Evolutionary conservation across 1,140 invertebrate genomes (phyloP), one percentile per base, ranked within the genome.

Genomic region (Drosophila albomicans): DNA sequence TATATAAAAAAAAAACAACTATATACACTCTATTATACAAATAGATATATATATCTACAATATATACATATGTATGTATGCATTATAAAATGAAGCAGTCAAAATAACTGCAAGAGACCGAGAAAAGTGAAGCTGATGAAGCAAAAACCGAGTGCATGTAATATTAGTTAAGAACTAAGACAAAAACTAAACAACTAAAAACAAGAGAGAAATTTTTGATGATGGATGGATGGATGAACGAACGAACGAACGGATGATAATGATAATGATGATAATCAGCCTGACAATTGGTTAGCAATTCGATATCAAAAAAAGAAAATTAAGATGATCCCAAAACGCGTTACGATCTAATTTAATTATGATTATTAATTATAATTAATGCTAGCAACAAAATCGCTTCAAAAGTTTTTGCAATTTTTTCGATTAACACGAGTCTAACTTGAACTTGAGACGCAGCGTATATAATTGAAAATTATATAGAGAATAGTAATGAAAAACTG

Each of bases 141-240:
- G 64, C 49, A 70, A 52, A 66, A 66, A 13, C 35, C 51, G 51
- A 54, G 49, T 82, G 84, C 79, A 81, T 78, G 78, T 80, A 84
- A 86, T 69, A 58, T 81, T 85, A 88, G 85, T 88, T 90, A 90
- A 81, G 86, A 90, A 86, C 81, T 85, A 88, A 90, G 85, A 88
- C 86, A 89, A 78, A 67, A 75, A 64, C 54, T 57, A 62, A 78
- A 63, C 20, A 20, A 20, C 20, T 0, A 38, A 38, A 38, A 38
- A 32, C 1, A 7, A 54, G 52, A 56, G 20, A 15, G 46, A 52
- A 20, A 25, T 25, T 64, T 32, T 25, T 48, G 10, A 52, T 62
- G 46, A 63, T 45, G 66, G 25, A 49, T 45, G 66, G 25, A 49
- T 49, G 48, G 15, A 49, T 49, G 46, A 43, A 32, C 8, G 35